Base-by-base conservation (phyloP, 1,140 invertebrate species). In the Luehdorfia chinensis region DNA sequence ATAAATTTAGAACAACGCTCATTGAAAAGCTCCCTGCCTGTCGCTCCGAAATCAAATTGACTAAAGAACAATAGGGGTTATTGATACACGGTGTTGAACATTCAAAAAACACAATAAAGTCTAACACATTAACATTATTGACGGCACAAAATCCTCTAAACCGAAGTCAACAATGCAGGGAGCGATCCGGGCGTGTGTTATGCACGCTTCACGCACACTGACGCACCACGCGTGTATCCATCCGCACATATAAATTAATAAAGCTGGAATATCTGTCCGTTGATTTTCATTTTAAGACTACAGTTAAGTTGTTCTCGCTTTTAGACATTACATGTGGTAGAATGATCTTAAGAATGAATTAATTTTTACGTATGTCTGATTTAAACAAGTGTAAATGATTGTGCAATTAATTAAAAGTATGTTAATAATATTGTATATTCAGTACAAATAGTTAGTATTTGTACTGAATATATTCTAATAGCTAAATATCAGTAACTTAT, bases 191-290 rank as follows among this genome's bases (percentile, higher is more conserved):
- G 45, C 62, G 64, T 67, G 65, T 69, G 64, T 60, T 53, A 12
- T 47, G 53, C 65, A 68, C 69, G 49, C 58, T 66, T 55, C 51
- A 62, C 59, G 45, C 64, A 71, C 65, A 70, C 63, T 61, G 8
- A 36, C 52, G 52, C 39, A 15, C 9, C 21, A 33, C 36, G 2
- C 31, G n/a, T n/a, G n/a, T n/a, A n/a, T n/a, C n/a, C n/a, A n/a
- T n/a, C n/a, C n/a, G n/a, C n/a, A n/a, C n/a, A n/a, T n/a, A n/a
- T n/a, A n/a, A n/a, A n/a, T n/a, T n/a, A n/a, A n/a, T n/a, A n/a
- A n/a, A n/a, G n/a, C n/a, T n/a, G 28, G 4, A 9, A 4, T 31
- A 12, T 3, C 8, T n/a, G 4, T 9, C 2, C 28, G 28, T 4
- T 8, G 2, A n/a, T 12, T 4, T 31, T 9, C 11, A 31, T 9